Evolutionary conservation across 2,113 vertebrate species (phyloP), one percentile per base, ranked within the genome.

Genomic region (Albula goreensis): DNA sequence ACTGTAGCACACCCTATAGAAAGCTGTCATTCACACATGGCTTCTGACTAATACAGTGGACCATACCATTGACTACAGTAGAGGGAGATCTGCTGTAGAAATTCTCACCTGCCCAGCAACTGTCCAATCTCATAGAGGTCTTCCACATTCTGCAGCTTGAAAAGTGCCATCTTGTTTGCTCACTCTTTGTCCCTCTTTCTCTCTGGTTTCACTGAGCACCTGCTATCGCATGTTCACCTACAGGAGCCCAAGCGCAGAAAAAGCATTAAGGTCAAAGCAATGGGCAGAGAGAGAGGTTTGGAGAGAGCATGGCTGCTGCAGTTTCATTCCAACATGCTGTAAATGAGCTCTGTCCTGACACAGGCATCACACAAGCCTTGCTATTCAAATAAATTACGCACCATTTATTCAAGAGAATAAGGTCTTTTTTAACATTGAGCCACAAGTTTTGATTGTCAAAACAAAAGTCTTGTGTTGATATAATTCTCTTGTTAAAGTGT

Each of bases 101-200:
- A 19, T 53, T 22, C 6, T 15, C 57, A 94, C 93, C 92, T 93
- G 86, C 92, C 93, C 92, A 94, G 82, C 3, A 57, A 78, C 50
- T 94, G 94, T 90, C 93, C 91, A 41, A 94, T 90, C 70, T 94
- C 92, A 0, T 93, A 95, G 15, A 89, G 50, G 1, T 95, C 94
- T 82, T 95, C 94, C 88, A 94, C 91, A 0, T 51, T 93, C 83
- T 91, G 86, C 0, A 79, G 86, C n/a, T 56, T 86, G 3, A 84
- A 31, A 0, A 88, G 0, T 0, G 86, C 83, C 85, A 85, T 85
- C 22, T n/a, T 50, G 51, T 52, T 22, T 49, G 52, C 22, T 9
- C 63, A 17, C 63, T 22, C 9, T 4, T 17, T 1, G 11, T 51
- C 53, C 17, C 53, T 19, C 78, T 57, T 7, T 49, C 83, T 52